Conservation (phyloP, 2,113 vertebrate genomes). For the Nothobranchius kuhntae region DNA sequence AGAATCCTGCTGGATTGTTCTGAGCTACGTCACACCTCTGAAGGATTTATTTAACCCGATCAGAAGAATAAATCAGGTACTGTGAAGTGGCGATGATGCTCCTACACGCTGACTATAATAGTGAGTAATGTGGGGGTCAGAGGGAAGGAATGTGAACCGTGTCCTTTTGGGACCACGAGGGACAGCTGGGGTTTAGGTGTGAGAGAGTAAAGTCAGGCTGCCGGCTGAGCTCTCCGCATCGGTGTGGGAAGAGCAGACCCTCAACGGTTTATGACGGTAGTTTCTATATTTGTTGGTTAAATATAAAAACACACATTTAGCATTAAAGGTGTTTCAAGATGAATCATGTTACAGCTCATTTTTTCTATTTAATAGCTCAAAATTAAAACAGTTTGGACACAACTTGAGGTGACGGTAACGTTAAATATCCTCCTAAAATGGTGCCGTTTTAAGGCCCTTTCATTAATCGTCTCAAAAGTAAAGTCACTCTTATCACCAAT, state of each 20-base stretch:
- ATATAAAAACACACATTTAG: too few species aligned
- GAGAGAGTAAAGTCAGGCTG: conserved; percentile 19
- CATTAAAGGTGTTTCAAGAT: too few species aligned
- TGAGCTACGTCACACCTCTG: too few species aligned
- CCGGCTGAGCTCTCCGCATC: conserved; percentile 17
- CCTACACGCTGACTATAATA: conserved; percentile 39
- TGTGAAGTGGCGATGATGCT: conserved; percentile 29
- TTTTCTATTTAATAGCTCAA: too few species aligned
- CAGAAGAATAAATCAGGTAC: conserved; percentile 52
- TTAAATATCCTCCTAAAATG: too few species aligned
- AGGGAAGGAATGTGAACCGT: conserved; percentile 68
- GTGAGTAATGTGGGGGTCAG: conserved; percentile 52
- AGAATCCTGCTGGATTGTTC: too few species aligned
- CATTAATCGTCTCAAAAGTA: too few species aligned
- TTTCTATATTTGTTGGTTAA: background rate
- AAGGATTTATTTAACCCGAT: background rate
- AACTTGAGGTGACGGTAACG: too few species aligned
- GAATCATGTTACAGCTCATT: too few species aligned
- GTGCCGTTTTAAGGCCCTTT: too few species aligned
- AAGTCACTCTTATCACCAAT: too few species aligned
- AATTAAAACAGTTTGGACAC: too few species aligned
- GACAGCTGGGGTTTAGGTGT: conserved; percentile 63
- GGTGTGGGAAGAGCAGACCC: conserved; percentile 11
- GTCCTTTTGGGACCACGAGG: conserved; percentile 60
- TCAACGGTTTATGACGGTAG: background rate